phyloP scores from a whole-genome alignment of 1,140 invertebrate species.

The Rhysida immarginata region DNA sequence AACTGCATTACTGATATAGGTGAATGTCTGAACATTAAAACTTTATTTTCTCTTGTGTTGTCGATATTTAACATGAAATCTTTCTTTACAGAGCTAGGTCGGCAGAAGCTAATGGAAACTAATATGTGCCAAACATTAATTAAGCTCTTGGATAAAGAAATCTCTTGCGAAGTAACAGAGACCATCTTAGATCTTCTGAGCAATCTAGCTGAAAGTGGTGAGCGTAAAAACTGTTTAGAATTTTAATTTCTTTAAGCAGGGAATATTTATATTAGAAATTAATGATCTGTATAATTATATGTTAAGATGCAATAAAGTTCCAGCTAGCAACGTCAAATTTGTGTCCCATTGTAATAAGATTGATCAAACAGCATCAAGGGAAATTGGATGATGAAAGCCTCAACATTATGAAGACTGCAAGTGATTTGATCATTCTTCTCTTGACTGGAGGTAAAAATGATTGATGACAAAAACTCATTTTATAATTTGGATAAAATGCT shows the following conservation, averaged over 20 bases:
- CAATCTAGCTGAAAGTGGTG: constrained; percentile 29
- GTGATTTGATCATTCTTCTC: constrained; percentile 65
- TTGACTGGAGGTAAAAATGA: constrained; percentile 55
- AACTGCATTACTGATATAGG: constrained; percentile 54
- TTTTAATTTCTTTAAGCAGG: too few species aligned
- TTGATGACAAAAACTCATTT: too few species aligned
- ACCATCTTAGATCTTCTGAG: constrained; percentile 29
- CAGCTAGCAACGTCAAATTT: constrained; percentile 53
- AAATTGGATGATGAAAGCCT: constrained; percentile 47
- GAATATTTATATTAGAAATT: too few species aligned
- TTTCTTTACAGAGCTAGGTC: constrained; percentile 21
- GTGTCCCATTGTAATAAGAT: constrained; percentile 52
- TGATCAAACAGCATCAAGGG: constrained; percentile 53
- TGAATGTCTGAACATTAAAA: constrained; percentile 15
- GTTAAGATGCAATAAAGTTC: constrained; percentile 62
- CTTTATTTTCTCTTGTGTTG: neutral
- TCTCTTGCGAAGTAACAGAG: constrained; percentile 23
- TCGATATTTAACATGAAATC: neutral
- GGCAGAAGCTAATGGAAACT: constrained; percentile 18
- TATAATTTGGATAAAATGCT: too few species aligned
- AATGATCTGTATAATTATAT: too few species aligned
- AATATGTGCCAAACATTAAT: constrained; percentile 17
- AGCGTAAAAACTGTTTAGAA: neutral
- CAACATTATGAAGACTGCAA: constrained; percentile 60
- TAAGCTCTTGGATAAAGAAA: constrained; percentile 18